Base-by-base conservation (phyloP, 2,797 vertebrate genomes). In the Xenopus petersii region DNA sequence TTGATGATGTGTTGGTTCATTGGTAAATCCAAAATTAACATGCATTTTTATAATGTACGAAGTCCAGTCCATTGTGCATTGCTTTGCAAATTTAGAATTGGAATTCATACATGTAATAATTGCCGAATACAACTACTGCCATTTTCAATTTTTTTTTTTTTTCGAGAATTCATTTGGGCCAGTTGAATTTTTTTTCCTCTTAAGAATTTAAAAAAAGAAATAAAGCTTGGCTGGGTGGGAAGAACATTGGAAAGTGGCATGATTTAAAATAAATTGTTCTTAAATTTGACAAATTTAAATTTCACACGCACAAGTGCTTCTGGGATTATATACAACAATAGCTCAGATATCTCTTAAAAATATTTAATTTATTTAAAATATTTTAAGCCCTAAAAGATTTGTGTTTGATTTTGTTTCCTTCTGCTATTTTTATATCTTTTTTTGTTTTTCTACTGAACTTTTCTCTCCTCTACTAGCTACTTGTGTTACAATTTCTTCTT, bases 11-110 rank as follows among this genome's bases (percentile, higher is more conserved):
- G 92, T 91, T 88, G 86, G 87, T 87, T 89, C 89, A 90, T 89
- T 91, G 89, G 89, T 90, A 88, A 89, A 88, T 90, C 90, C 87
- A 90, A 90, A 90, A 85, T 90, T 91, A 88, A 91, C 90, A 92
- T 90, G 90, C 91, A 92, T 90, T 90, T 30, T 81, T 87, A 87
- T 88, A 88, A 89, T 88, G 89, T 88, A 87, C 89, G 89, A 89
- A 83, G 87, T 86, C 85, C 82, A 67, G 89, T 86, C 85, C 82
- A 67, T 88, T 56, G 13, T 89, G 87, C 88, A 85, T 87, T 30
- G 26, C 26, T 30, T 30, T 30, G 26, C 26, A 30, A 30, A 30
- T 30, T 88, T 87, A 85, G 88, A 87, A 82, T 86, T 88, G 85
- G 84, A 81, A 6, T 30, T 30, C 26, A 30, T 30, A 2, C 26